Conservation (phyloP, 2,888 invertebrate species). For the Acanthoscelides obtectus region DNA sequence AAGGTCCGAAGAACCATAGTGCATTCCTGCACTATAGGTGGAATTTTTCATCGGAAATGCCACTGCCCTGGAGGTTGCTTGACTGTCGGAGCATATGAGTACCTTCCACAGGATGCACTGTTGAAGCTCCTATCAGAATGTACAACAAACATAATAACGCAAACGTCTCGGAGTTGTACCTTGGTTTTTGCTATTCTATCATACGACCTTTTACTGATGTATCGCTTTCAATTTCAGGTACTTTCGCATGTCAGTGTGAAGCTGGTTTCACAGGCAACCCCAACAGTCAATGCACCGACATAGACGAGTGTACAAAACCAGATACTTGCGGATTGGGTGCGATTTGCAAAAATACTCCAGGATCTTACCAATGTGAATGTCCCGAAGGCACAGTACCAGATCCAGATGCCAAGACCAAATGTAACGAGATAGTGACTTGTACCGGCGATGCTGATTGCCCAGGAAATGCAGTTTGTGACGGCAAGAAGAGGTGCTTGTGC, state of each 20-base stretch:
- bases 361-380: constrained; percentile 75
- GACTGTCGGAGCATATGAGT: no score
- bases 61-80: no score
- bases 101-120: no score
- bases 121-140: no score
- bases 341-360: constrained; percentile 71
- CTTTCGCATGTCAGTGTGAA: constrained; percentile 76
- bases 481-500: constrained; percentile 73
- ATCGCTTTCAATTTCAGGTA: no score
- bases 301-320: constrained; percentile 73
- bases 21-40: no score
- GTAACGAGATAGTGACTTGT: constrained; percentile 79
- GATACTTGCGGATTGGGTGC: constrained; percentile 78
- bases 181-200: no score
- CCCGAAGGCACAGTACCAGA: constrained; percentile 77
- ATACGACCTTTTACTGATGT: no score
- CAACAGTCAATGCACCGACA: constrained; percentile 72
- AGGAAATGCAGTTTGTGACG: constrained; percentile 83
- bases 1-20: no score
- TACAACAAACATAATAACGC: no score
- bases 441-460: constrained; percentile 74
- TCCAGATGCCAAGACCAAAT: constrained; percentile 77
- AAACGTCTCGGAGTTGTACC: no score
- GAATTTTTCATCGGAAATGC: no score
- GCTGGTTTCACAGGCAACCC: constrained; percentile 84